Conservation (phyloP, 2,888 invertebrate species). For the Papilio demoleus region DNA sequence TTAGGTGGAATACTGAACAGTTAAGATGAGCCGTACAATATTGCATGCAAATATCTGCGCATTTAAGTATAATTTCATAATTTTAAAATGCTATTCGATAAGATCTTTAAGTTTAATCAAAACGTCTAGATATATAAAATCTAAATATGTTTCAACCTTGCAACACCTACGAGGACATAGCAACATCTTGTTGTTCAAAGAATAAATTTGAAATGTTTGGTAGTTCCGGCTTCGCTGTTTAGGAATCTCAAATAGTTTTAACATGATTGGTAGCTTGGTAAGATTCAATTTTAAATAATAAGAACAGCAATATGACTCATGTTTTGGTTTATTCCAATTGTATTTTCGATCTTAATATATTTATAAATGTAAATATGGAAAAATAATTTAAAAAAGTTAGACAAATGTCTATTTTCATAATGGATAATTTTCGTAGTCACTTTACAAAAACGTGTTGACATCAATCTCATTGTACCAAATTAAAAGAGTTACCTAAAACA, state of each 20-base stretch:
- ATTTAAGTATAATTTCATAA: background rate
- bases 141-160: slow-evolving; percentile 23
- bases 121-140: slow-evolving; percentile 17
- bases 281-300: slow-evolving; percentile 17
- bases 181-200: background rate
- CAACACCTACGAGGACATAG: slow-evolving; percentile 19
- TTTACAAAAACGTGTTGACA: too few species aligned
- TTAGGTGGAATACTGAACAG: too few species aligned
- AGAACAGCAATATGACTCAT: slow-evolving; percentile 3
- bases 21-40: background rate
- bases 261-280: background rate
- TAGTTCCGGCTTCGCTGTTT: slow-evolving; percentile 27
- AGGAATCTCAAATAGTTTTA: slow-evolving; percentile 27
- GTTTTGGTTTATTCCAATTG: background rate
- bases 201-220: slow-evolving; percentile 14
- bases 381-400: too few species aligned
- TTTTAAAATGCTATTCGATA: slow-evolving; percentile 2
- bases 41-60: background rate
- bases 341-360: too few species aligned
- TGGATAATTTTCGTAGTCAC: too few species aligned
- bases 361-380: too few species aligned
- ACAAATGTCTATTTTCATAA: too few species aligned
- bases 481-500: too few species aligned
- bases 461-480: too few species aligned
- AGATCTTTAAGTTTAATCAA: slow-evolving; percentile 14